Conservation (phyloP, 1,140 invertebrate genomes). For the Delia radicum region DNA sequence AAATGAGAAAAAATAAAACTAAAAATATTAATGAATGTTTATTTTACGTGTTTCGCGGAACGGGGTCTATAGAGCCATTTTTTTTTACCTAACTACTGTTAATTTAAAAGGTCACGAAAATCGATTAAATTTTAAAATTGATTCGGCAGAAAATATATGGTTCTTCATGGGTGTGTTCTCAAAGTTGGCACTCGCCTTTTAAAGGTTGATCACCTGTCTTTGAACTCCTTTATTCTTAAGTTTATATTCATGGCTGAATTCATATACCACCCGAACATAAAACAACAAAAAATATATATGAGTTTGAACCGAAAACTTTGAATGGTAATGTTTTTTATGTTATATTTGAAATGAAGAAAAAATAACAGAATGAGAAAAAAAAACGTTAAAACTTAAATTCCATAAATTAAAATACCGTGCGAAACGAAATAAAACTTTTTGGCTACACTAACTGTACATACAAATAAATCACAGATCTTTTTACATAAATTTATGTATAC, state of each 20-base stretch:
- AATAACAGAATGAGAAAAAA: background rate
- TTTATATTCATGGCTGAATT: background rate
- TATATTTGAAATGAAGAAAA: background rate
- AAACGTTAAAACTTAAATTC: slow-evolving; percentile 27
- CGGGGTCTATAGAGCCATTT: no score
- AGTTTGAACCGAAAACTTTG: slow-evolving; percentile 15
- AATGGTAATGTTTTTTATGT: slow-evolving; percentile 1
- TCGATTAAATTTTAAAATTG: no score
- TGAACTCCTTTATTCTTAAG: background rate
- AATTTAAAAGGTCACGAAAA: no score
- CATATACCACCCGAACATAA: background rate
- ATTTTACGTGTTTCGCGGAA: no score
- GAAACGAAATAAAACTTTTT: slow-evolving; percentile 30
- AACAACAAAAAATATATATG: background rate
- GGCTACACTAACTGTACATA: background rate
- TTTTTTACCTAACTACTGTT: no score
- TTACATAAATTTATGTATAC: slow-evolving; percentile 30
- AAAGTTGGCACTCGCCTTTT: no score
- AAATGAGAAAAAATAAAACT: no score
- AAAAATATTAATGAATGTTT: no score
- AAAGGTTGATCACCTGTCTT: no score
- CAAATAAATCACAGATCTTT: slow-evolving; percentile 31
- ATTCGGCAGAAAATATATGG: no score
- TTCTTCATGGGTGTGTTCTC: no score
- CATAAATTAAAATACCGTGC: slow-evolving; percentile 31